Base-by-base conservation (phyloP, 1,140 invertebrate species). In the Danaus melanippus region DNA sequence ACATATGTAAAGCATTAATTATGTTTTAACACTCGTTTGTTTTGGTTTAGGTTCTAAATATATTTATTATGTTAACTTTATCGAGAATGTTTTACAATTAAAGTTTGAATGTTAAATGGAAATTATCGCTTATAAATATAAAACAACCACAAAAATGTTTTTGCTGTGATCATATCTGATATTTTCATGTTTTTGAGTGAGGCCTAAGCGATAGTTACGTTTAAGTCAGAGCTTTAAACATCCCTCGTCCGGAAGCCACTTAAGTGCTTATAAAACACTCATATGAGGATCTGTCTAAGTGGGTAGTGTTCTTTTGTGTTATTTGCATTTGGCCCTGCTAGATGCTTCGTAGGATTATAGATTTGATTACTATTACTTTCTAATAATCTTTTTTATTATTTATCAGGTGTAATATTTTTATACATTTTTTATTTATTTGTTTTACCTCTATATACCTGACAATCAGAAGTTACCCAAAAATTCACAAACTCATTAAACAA, bases 251-350 rank as follows among this genome's bases (percentile, higher is more conserved):
- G 74, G 78, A 76, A 74, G 66, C 63, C 76, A 71, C 79, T 84
- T 69, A 69, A 86, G 83, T 80, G 80, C 73, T 83, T 78, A 80
- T 84, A 84, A 84, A 86, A 80, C 76, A 84, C 83, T 84, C 76
- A 71, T 75, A 76, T 71, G 59, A 76, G 71, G 61, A 69, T 71
- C 69, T 73, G 66, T 79, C 67, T 69, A 77, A 71, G 74, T 74
- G 58, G 65, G 58, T 72, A 69, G 58, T 64, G 60, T 70, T 71
- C 58, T 72, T 70, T 75, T 75, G 71, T 75, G 69, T 61, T 64
- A 60, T 62, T 60, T 67, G 64, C 48, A 60, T 64, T 58, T 44
- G 41, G 59, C 55, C 21, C 40, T 50, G 40, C 43, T 55, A 42
- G 41, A 55, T 44, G 40, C 47, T 55, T 45, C 39, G 52, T 51